Base-by-base conservation (phyloP, 2,888 invertebrate genomes). In the Eilema depressum region DNA sequence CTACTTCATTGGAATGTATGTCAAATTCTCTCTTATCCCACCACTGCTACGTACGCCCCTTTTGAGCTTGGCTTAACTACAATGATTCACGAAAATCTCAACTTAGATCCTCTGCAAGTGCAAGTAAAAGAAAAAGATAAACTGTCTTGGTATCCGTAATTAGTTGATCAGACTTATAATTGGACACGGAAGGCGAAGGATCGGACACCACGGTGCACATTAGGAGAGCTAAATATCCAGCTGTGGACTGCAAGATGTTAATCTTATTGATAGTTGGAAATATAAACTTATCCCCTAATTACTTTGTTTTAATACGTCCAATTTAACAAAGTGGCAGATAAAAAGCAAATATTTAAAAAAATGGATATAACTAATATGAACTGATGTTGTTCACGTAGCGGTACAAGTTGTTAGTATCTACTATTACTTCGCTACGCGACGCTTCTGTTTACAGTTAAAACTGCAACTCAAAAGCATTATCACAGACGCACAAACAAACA, bases 401-500 rank as follows among this genome's bases (percentile, higher is more conserved):
- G 59, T 56, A 66, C 68, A 74, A 57, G 65, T 74, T 37, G 64
- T 74, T 69, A 69, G 63, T 68, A 65, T 33, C 53, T 63, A 26
- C 23, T 60, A 65, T 53, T 65, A 61, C 8, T 12, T 14, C 37
- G 33, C 56, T 53, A 53, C 53, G 53, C 53, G 53, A 53, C 53
- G 74, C 75, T 73, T 74, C 70, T 72, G 75, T 81, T 79, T 79
- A 81, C 82, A 81, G 82, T 77, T 82, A 81, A 53, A 61, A 17
- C n/a, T 67, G 68, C 66, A 75, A 66, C 77, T 78, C 75, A 67
- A 75, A 80, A 71, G 70, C 75, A 69, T 79, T 78, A 80, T 80
- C 76, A 78, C 80, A 62, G 63, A 69, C 37, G 37, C 20, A 62
- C 70, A 81, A 81, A 80, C 77, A 85, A 85, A 87, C 86, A 88